These are phyloP conservation scores for Himalopsyche phryganea DNA, from an alignment of 1,140 invertebrate genomes.

Conservation along the genomic window DNA sequence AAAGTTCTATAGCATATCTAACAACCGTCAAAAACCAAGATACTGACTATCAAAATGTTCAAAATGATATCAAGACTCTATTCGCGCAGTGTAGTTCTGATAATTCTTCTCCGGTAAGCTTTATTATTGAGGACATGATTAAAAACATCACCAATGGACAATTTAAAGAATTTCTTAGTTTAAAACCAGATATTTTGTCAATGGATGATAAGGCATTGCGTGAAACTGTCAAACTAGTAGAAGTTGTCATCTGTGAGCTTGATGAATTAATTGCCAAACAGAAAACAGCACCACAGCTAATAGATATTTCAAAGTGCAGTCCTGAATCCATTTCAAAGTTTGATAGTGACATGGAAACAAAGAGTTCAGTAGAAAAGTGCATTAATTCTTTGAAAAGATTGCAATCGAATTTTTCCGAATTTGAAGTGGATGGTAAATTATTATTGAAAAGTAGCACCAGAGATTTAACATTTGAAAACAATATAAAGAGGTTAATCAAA, in stretches of 20 bases:
- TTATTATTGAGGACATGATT: constrained; percentile 16
- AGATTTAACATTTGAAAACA: constrained; percentile 20
- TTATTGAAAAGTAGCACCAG: constrained; percentile 2
- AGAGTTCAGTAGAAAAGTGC: constrained; percentile 11
- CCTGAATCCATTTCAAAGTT: too few species aligned
- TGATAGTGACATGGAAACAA: background rate
- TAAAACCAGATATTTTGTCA: constrained; percentile 6
- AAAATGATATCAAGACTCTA: constrained; percentile 3
- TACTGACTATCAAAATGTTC: background rate
- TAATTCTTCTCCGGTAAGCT: background rate
- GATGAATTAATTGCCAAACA: background rate
- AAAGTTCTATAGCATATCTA: constrained; percentile 2
- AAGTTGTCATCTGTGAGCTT: background rate
- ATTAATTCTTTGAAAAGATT: constrained; percentile 1
- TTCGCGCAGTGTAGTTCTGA: background rate
- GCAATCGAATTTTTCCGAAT: constrained; percentile 2
- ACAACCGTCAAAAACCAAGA: background rate
- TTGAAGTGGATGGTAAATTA: constrained; percentile 7
- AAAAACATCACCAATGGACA: constrained; percentile 18
- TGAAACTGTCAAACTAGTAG: background rate
- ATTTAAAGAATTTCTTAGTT: constrained; percentile 18
- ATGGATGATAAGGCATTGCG: constrained; percentile 3
- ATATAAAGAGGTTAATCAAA: constrained; percentile 6
- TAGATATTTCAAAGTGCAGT: too few species aligned
- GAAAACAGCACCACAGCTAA: too few species aligned